phyloP scores from a whole-genome alignment of 2,113 vertebrate genomes.

The Nanorana parkeri region DNA sequence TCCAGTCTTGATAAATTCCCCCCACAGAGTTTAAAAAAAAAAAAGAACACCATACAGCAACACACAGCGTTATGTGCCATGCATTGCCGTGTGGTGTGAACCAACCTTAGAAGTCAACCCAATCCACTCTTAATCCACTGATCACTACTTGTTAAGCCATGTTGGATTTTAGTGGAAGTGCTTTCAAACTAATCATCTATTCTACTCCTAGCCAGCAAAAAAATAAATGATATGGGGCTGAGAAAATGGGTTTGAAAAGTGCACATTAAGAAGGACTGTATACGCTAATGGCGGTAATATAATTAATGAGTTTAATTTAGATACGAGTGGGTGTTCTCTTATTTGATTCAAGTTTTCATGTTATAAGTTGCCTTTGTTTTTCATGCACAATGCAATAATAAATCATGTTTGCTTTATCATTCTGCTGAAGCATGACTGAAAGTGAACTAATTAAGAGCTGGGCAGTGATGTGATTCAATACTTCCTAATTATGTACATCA shows the following conservation, averaged over 20 bases:
- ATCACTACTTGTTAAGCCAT: too few relatives aligned
- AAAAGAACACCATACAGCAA: too few relatives aligned
- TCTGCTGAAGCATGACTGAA: slow-evolving; percentile 18
- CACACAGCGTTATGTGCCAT: too few relatives aligned
- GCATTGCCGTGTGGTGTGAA: too few relatives aligned
- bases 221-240: not conserved
- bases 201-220: not conserved
- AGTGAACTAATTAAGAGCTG: slow-evolving; percentile 17
- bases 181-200: too few relatives aligned
- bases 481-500: slow-evolving; percentile 16
- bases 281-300: not conserved
- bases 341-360: not conserved
- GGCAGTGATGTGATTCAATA: not conserved
- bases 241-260: not conserved
- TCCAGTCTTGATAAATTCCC: too few relatives aligned
- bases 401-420: slow-evolving; percentile 21
- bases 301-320: slow-evolving; percentile 23
- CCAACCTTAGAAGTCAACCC: too few relatives aligned
- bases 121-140: too few relatives aligned
- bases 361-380: slow-evolving; percentile 26
- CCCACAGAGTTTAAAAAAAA: too few relatives aligned
- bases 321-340: not conserved
- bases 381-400: not conserved
- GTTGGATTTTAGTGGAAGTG: too few relatives aligned
- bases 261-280: not conserved